These are phyloP conservation scores for Coreius guichenoti DNA, from an alignment of 2,797 vertebrate genomes.

Conservation along the genomic window DNA sequence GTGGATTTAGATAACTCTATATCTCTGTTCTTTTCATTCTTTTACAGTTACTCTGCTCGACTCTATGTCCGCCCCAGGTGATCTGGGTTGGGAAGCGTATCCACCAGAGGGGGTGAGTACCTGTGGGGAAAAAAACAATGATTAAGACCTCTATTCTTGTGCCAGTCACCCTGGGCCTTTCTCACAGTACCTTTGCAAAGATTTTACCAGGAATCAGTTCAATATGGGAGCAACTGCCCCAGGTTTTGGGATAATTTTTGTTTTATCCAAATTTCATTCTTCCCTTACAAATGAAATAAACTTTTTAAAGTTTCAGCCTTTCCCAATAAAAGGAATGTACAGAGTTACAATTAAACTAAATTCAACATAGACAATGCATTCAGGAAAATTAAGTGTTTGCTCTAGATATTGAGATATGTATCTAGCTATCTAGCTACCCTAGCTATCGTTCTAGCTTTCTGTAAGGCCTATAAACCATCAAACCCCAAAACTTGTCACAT, in stretches of 20 bases:
- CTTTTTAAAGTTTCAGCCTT: not conserved
- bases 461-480: not conserved
- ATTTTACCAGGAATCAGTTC: not conserved
- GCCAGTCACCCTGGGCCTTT: conserved; percentile 4
- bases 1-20: conserved; percentile 20
- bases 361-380: not conserved
- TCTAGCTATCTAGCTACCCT: not conserved
- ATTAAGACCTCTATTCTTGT: conserved; percentile 13
- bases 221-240: not conserved
- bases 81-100: conserved; percentile 86
- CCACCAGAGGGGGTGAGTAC: conserved; percentile 83
- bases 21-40: conserved; percentile 73
- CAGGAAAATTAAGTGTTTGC: not conserved
- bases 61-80: conserved; percentile 84
- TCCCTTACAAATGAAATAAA: not conserved
- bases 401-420: not conserved
- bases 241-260: not conserved
- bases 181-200: not conserved
- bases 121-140: not conserved
- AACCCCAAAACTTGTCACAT: not conserved
- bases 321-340: not conserved
- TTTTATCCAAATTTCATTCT: no score
- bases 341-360: not conserved
- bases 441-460: not conserved
- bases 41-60: conserved; percentile 84